phyloP scores from a whole-genome alignment of 2,797 vertebrate species.

The Prionace glauca region DNA sequence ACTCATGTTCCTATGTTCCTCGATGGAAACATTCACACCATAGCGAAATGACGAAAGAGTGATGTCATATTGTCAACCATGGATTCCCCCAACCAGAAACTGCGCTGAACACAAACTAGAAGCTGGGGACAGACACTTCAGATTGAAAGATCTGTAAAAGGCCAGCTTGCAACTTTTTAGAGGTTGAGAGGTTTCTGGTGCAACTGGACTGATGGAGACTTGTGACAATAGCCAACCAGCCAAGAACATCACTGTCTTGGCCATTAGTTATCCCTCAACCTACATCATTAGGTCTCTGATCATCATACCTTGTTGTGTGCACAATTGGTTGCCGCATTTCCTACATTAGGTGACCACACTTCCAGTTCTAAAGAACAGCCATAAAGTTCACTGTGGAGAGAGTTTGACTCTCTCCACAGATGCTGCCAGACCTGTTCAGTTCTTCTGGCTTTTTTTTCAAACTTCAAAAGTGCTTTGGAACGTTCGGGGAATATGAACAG shows the following conservation, averaged over 20 bases:
- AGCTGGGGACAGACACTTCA: not conserved
- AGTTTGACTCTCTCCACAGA: no score
- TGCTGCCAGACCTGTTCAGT: no score
- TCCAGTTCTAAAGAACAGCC: no score
- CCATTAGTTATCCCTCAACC: not conserved
- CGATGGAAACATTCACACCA: not conserved
- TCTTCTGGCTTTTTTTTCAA: no score
- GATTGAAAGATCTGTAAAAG: not conserved
- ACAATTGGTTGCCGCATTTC: not conserved
- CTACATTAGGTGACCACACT: not conserved
- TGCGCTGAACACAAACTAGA: not conserved
- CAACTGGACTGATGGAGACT: not conserved
- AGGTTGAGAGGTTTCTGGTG: not conserved
- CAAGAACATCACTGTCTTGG: not conserved
- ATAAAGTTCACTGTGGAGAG: no score
- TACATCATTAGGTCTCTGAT: not conserved
- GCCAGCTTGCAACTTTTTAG: not conserved
- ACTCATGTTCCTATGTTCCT: not conserved
- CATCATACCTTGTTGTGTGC: not conserved
- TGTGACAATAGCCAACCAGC: not conserved
- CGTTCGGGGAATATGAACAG: not conserved
- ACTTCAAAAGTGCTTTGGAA: not conserved
- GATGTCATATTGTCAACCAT: not conserved
- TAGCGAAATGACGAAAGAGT: not conserved
- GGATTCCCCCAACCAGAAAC: not conserved